These are phyloP conservation scores for Athalia circularis DNA, from an alignment of 2,888 invertebrate species.

Conservation along the genomic window DNA sequence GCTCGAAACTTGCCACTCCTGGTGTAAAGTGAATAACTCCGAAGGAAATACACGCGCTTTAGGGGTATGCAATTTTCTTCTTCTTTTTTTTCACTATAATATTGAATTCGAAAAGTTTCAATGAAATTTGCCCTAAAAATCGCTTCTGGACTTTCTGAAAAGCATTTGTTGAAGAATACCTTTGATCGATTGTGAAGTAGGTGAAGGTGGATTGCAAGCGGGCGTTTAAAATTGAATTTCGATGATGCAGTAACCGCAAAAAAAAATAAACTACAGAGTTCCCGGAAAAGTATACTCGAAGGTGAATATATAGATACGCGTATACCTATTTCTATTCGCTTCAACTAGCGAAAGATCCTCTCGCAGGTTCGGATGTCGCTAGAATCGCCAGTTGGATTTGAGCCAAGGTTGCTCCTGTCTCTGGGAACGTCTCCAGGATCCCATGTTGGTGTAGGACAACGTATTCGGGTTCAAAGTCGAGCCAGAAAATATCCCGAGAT, in stretches of 20 bases:
- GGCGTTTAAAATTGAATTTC: slow-evolving; percentile 29
- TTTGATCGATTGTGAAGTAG: not conserved
- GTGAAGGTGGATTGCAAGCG: slow-evolving; percentile 7
- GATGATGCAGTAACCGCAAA: slow-evolving; percentile 1
- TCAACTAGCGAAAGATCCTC: not conserved
- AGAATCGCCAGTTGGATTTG: slow-evolving; percentile 49
- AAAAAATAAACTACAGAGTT: not conserved
- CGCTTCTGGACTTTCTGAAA: no score
- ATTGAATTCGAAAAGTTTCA: slow-evolving; percentile 5
- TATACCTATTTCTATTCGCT: not conserved
- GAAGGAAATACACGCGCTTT: not conserved
- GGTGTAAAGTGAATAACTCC: not conserved
- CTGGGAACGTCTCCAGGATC: slow-evolving; percentile 34
- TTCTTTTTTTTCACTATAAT: slow-evolving; percentile 5
- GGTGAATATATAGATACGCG: no score
- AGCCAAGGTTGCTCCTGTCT: slow-evolving; percentile 46
- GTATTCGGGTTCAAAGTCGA: slow-evolving; percentile 24
- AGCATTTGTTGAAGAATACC: no score
- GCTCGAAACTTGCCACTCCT: slow-evolving; percentile 33
- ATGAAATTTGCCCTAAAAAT: no score
- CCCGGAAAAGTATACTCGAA: not conserved
- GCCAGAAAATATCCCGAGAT: slow-evolving; percentile 31
- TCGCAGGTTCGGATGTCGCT: slow-evolving; percentile 3
- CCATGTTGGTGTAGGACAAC: not conserved
- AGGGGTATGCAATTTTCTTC: slow-evolving; percentile 15